Percentiles rank a stretch among this genome's conserved stretches.
phyloP scores from a whole-genome alignment of 1,140 invertebrate species.

The Drosophila triauraria region DNA sequence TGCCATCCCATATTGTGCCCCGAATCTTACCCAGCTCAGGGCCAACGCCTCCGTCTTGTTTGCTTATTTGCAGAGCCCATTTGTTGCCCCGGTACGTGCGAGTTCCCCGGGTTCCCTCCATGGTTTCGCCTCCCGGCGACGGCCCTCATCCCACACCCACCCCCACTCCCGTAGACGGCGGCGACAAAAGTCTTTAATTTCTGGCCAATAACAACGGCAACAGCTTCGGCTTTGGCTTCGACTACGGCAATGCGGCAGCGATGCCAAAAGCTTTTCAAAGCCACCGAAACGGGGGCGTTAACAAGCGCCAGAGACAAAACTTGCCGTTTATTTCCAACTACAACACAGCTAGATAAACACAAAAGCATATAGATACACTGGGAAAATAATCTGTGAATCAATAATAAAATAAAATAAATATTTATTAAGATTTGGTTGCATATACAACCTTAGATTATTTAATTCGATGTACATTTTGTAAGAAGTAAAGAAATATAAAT shows the following conservation, averaged over 20 bases:
- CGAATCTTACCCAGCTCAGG: conserved; percentile 31
- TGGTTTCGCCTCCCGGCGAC: neutral
- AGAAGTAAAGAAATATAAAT: neutral
- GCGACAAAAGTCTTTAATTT: conserved; percentile 82
- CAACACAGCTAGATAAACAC: conserved; percentile 50
- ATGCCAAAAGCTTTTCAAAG: conserved; percentile 70
- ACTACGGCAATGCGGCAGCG: conserved; percentile 22
- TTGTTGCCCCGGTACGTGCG: conserved; percentile 73
- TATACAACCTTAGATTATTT: too few species aligned
- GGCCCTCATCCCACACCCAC: neutral
- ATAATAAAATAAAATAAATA: conserved; percentile 3
- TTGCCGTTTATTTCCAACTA: conserved; percentile 65
- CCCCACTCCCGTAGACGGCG: conserved; percentile 23
- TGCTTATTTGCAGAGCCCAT: conserved; percentile 79
- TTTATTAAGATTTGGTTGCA: neutral
- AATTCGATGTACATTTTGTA: too few species aligned
- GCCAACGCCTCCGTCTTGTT: conserved; percentile 58
- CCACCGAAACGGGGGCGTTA: conserved; percentile 79
- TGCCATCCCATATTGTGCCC: neutral
- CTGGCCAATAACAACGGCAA: conserved; percentile 73
- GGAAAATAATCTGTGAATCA: conserved; percentile 10
- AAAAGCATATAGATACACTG: conserved; percentile 27
- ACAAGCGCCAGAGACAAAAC: conserved; percentile 76
- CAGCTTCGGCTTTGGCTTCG: conserved; percentile 48
- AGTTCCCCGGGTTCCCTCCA: conserved; percentile 1